Evolutionary conservation across 64 coral and sea anemone genomes (phyloP).

Genomic region (Stylophora pistillata): DNA sequence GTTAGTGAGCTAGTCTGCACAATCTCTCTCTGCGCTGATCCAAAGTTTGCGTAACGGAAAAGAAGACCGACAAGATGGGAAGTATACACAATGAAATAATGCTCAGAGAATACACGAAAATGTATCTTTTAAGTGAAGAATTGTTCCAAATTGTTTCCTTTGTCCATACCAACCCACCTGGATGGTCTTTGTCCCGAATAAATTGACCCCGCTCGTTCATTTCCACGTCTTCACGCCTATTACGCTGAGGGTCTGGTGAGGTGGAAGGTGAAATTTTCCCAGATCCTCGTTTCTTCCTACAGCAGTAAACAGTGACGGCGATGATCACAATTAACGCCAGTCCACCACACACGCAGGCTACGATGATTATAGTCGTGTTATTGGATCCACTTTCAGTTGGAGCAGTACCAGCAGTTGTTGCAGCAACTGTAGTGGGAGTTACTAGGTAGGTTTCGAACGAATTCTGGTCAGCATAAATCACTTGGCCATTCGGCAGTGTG

Average conservation of each 20-base stretch:
- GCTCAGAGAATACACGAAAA: too few relatives aligned
- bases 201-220: conserved; percentile 47
- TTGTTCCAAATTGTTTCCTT: background rate
- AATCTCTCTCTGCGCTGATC: too few relatives aligned
- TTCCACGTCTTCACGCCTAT: conserved; percentile 40
- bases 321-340: conserved; percentile 46
- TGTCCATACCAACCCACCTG: background rate
- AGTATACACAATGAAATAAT: background rate
- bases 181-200: background rate
- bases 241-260: conserved; percentile 15
- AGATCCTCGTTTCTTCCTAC: conserved; percentile 32
- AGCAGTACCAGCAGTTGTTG: background rate
- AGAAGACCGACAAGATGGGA: too few relatives aligned
- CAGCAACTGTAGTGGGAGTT: background rate
- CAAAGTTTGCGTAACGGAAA: too few relatives aligned
- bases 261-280: conserved; percentile 43
- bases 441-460: conserved; percentile 33
- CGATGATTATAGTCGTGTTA: conserved; percentile 71
- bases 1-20: too few relatives aligned
- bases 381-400: conserved; percentile 13
- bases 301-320: conserved; percentile 43
- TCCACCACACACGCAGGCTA: conserved; percentile 51
- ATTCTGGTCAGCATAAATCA: conserved; percentile 32
- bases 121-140: too few relatives aligned
- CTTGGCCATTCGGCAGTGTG: conserved; percentile 32